These are phyloP conservation scores for Triplophysa bombifrons DNA, from an alignment of 2,797 vertebrate species.

Conservation along the genomic window DNA sequence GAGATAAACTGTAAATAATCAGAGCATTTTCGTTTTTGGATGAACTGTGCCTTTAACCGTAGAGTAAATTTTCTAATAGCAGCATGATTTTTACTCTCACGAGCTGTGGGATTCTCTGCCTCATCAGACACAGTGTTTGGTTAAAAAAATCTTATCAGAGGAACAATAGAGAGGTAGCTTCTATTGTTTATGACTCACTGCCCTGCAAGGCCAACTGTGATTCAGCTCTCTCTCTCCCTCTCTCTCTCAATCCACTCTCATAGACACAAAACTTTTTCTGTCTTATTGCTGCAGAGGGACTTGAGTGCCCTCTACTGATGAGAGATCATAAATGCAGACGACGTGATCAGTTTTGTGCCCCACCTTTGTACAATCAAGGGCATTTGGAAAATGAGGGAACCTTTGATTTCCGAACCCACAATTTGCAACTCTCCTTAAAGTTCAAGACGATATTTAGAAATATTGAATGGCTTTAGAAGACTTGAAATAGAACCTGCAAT, in stretches of 20 bases:
- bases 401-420: neutral
- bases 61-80: constrained; percentile 6
- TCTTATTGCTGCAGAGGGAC: neutral
- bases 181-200: constrained; percentile 33
- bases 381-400: constrained; percentile 5
- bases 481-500: no score
- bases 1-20: neutral
- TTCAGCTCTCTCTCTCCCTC: constrained; percentile 21
- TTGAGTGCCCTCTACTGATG: constrained; percentile 54
- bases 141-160: constrained; percentile 16
- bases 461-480: no score
- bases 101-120: neutral
- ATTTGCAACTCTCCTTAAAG: neutral
- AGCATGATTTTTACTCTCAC: constrained; percentile 1
- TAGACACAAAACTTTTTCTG: neutral
- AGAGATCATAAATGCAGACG: neutral
- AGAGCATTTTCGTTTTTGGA: neutral
- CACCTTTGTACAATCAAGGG: constrained; percentile 7
- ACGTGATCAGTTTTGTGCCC: neutral
- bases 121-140: constrained; percentile 28
- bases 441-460: neutral
- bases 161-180: constrained; percentile 16
- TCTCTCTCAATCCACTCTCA: neutral
- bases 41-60: neutral
- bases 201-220: constrained; percentile 15